Conservation (phyloP, 2,888 invertebrate species). For the Mythimna pallens region DNA sequence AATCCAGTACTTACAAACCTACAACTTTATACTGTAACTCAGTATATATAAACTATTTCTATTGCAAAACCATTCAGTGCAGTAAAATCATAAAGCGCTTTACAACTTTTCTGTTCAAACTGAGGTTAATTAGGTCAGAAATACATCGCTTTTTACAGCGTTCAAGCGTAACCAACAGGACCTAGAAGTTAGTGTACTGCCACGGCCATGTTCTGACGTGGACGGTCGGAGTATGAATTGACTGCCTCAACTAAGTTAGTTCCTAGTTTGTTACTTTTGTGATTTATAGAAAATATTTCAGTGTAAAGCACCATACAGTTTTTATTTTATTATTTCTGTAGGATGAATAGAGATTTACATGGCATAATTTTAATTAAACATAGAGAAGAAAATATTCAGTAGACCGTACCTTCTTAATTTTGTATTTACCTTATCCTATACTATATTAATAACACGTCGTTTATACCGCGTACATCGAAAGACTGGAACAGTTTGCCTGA, state of each 20-base stretch:
- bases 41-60: not conserved
- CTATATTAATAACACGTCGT: too few species aligned
- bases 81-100: slow-evolving; percentile 35
- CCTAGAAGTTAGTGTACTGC: slow-evolving; percentile 39
- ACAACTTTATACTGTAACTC: too few species aligned
- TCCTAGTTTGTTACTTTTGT: slow-evolving; percentile 31
- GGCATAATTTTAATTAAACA: not conserved
- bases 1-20: not conserved
- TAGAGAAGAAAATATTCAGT: not conserved
- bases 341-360: not conserved
- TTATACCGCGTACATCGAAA: too few species aligned
- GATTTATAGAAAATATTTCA: slow-evolving; percentile 16
- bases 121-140: slow-evolving; percentile 44
- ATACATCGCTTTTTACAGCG: slow-evolving; percentile 43
- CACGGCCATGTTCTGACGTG: slow-evolving; percentile 17
- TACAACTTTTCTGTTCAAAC: slow-evolving; percentile 31
- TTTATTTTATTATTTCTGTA: not conserved
- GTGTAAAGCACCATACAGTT: not conserved
- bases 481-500: too few species aligned
- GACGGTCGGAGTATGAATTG: slow-evolving; percentile 39
- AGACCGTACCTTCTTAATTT: too few species aligned
- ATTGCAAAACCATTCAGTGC: slow-evolving; percentile 1
- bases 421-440: too few species aligned
- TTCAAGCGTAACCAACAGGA: slow-evolving; percentile 23
- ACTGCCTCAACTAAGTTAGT: slow-evolving; percentile 38